Evolutionary conservation across 64 coral and sea anemone genomes (phyloP), one percentile per base, ranked within the genome.

Genomic region (Trachythela sp.): DNA sequence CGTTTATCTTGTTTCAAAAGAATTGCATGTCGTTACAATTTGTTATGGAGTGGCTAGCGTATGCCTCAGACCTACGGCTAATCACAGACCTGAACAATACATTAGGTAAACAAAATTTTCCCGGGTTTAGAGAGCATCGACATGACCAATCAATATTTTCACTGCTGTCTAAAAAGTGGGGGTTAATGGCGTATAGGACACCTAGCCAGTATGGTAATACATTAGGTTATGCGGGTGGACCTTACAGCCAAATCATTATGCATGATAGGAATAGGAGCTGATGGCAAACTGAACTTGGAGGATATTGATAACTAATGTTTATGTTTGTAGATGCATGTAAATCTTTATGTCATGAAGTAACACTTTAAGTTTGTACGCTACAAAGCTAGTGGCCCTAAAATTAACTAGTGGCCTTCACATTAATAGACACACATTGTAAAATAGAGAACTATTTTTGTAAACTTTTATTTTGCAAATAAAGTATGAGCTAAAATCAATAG

Each of bases 101-200:
- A 35, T 29, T 80, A 30, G 75, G 75, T 8, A 40, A 56, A 58
- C n/a, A 36, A 48, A 87, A 87, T 35, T 37, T 59, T 15, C 33
- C 40, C 1, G 48, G 48, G n/a, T 87, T 87, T 35, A 37, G 20
- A 37, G 85, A 51, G n/a, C 48, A 88, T 40, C 36, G 86, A 34
- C 86, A 88, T 67, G 86, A 88, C 37, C 35, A 88, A 34, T 64
- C 86, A 40, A 51, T 67, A 37, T 40, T 88, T 35, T 88, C 86
- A 17, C 36, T 88, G 34, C 86, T 88, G 36, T 88, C 51, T 38
- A 88, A 88, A n/a, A 88, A 88, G 54, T 88, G 86, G 86, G 56
- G 51, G 26, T 40, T 88, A 22, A 88, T 64, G 39, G 86, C 86
- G 36, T 88, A 88, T 40, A 64, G 86, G 15, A n/a, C 10, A 59